Base-by-base conservation (phyloP, 2,888 invertebrate genomes). In the Hyles lineata region DNA sequence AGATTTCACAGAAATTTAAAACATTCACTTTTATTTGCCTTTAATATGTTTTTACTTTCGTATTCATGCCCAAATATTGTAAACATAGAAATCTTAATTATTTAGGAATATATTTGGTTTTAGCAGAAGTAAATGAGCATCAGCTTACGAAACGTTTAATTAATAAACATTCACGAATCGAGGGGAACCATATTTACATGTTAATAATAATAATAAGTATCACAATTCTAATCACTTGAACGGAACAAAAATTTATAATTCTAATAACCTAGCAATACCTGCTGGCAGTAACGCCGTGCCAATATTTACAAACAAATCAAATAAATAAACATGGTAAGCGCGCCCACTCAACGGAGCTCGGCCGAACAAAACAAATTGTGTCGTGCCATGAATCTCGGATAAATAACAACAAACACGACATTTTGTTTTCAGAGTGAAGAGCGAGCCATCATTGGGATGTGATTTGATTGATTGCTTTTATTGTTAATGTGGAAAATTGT, bases 391-490 rank as follows among this genome's bases (percentile, higher is more conserved):
- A 63, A 23, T 17, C 15, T 21, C n/a, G n/a, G 23, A 67, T 43
- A 23, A 67, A 50, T 43, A 67, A 43, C 43, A 43, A 67, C 63
- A 67, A 67, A 67, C 35, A 67, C 8, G 7, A n/a, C 35, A 17
- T 17, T 67, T 67, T 67, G 43, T 67, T 67, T 67, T 67, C 21
- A 43, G 21, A 15, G 3, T 6, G 8, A 5, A 19, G 52, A 55
- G 43, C 4, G 35, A 61, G 29, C 15, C 61, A 29, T 32, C 32
- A 55, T 55, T 55, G 62, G 19, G 29, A 62, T 32, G 62, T 25
- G 29, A 29, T 62, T 7, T 50, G 67, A 50, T 67, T 67, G 67
- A 67, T 67, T 67, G 67, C n/a, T 67, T 23, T 50, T 21, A 21
- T 35, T 67, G 43, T 43, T 43, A 15, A 43, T 43, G 43, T 43